Percentiles rank a stretch among this genome's conserved stretches.
Evolutionary conservation across 2,113 vertebrate species (phyloP).

Genomic region (Anoplopoma fimbria): DNA sequence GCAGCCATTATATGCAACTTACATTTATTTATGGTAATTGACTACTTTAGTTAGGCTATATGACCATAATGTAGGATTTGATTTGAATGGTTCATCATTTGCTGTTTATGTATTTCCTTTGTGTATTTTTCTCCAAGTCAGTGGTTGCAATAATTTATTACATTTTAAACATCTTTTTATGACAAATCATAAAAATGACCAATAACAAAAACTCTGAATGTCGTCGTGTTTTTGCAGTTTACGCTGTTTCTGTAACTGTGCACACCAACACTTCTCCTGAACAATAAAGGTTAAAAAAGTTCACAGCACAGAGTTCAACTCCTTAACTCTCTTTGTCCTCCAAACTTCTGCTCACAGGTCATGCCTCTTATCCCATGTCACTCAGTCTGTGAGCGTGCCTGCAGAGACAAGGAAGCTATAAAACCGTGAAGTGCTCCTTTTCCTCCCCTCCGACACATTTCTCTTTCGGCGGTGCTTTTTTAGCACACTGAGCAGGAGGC

Average conservation of each 20-base stretch:
- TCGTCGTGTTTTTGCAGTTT: too few species aligned
- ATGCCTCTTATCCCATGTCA: constrained; percentile 58
- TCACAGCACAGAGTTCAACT: constrained; percentile 45
- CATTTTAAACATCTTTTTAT: too few species aligned
- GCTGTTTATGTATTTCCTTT: neutral
- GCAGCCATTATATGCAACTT: neutral
- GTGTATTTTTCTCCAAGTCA: too few species aligned
- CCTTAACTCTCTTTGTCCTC: constrained; percentile 55
- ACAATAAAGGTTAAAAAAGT: constrained; percentile 47
- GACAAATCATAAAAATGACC: too few species aligned
- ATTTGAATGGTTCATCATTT: neutral
- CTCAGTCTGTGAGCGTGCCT: constrained; percentile 53
- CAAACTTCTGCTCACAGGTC: constrained; percentile 45
- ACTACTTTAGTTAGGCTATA: neutral
- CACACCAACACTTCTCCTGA: neutral
- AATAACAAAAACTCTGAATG: too few species aligned
- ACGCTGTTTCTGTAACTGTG: neutral
- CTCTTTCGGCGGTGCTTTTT: constrained; percentile 52
- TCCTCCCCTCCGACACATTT: constrained; percentile 65
- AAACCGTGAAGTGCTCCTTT: constrained; percentile 69
- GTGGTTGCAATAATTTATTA: too few species aligned
- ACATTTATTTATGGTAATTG: neutral
- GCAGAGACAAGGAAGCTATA: constrained; percentile 74
- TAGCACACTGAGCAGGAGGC: constrained; percentile 57
- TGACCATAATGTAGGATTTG: neutral